These are phyloP conservation scores for Australoheros facetus DNA, from an alignment of 2,797 vertebrate species.

Conservation along the genomic window DNA sequence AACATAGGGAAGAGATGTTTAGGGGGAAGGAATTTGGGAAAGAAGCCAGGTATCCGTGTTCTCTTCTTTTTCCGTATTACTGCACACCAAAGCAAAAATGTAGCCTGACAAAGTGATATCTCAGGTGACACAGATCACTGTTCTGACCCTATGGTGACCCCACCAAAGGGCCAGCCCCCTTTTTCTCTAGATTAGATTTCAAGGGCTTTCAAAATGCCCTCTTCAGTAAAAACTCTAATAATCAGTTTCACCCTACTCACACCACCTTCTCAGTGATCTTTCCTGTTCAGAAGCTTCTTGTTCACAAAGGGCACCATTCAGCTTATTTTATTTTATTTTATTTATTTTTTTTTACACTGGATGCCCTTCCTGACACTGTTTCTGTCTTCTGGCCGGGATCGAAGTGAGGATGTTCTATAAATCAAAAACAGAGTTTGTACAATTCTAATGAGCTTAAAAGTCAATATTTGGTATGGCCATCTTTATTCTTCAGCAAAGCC, in stretches of 20 bases:
- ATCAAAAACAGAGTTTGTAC: too few relatives aligned
- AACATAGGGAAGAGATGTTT: slow-evolving; percentile 14
- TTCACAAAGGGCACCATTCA: too few relatives aligned
- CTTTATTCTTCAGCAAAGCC: too few relatives aligned
- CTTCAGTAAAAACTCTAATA: not conserved
- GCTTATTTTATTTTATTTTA: too few relatives aligned
- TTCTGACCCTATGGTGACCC: slow-evolving; percentile 22
- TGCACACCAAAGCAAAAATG: slow-evolving; percentile 48
- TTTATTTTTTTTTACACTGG: too few relatives aligned
- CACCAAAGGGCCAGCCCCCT: slow-evolving; percentile 8
- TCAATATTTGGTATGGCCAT: too few relatives aligned
- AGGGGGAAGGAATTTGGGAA: slow-evolving; percentile 15
- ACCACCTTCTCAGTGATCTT: not conserved
- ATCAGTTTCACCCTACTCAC: not conserved
- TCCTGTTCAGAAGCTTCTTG: not conserved
- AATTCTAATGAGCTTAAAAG: too few relatives aligned
- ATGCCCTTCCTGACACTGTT: too few relatives aligned
- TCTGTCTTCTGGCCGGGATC: not conserved
- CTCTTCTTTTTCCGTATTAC: slow-evolving; percentile 10
- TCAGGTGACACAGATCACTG: slow-evolving; percentile 27
- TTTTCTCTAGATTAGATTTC: slow-evolving; percentile 34
- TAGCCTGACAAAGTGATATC: slow-evolving; percentile 27
- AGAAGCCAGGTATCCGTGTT: slow-evolving; percentile 21
- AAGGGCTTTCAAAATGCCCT: slow-evolving; percentile 23
- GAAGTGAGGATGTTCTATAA: not conserved